phyloP scores from a whole-genome alignment of 30 jellyfish, hydroid and myxozoan species.

The Hydractinia echinata region DNA sequence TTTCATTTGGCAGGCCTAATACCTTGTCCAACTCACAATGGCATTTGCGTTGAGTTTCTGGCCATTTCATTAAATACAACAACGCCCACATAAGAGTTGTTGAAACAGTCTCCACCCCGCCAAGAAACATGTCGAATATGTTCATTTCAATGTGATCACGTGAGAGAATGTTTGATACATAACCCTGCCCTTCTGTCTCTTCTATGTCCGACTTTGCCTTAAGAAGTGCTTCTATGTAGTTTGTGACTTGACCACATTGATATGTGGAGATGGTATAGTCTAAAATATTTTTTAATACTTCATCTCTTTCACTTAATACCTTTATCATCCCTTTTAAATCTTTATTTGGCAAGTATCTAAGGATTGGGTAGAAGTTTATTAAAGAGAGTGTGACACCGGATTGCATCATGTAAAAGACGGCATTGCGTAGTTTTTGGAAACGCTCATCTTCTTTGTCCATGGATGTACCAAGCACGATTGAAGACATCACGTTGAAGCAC shows the following conservation, averaged over 20 bases:
- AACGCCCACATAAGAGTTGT: neutral
- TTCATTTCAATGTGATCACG: slow-evolving; percentile 21
- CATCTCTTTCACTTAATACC: slow-evolving; percentile 7
- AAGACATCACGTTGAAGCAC: slow-evolving; percentile 13
- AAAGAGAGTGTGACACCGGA: slow-evolving; percentile 30
- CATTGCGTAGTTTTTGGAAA: neutral
- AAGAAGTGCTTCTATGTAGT: slow-evolving; percentile 9
- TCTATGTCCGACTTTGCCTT: neutral
- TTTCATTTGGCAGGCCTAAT: neutral
- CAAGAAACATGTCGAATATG: slow-evolving; percentile 25
- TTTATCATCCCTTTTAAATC: slow-evolving; percentile 12
- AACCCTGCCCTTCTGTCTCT: neutral
- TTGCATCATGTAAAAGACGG: slow-evolving; percentile 27
- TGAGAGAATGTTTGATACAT: neutral
- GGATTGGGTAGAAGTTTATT: slow-evolving; percentile 16
- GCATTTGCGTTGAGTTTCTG: slow-evolving; percentile 3
- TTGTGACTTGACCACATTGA: neutral
- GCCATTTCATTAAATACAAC: slow-evolving; percentile 20
- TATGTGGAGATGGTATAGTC: neutral
- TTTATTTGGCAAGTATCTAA: slow-evolving; percentile 8
- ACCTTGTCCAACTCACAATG: neutral
- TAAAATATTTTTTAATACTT: slow-evolving; percentile 4
- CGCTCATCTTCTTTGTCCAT: slow-evolving; percentile 7
- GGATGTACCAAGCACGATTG: slow-evolving; percentile 6
- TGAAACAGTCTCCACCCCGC: slow-evolving; percentile 15